Conservation (phyloP, 1,140 invertebrate genomes). For the Halictus rubicundus region DNA sequence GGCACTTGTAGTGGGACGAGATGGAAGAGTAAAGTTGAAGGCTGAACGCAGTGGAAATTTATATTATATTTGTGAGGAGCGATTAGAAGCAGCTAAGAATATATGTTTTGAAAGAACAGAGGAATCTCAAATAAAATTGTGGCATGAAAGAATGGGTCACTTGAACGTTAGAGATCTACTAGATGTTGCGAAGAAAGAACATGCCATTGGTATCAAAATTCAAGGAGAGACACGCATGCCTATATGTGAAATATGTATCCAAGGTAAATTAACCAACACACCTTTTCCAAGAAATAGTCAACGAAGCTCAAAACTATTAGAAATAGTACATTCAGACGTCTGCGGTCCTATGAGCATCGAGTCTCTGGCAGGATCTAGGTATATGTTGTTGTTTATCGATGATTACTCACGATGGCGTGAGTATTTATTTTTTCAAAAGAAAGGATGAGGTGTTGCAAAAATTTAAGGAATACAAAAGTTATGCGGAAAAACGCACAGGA, state of each 20-base stretch:
- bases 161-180: neutral
- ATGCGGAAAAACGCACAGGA: neutral
- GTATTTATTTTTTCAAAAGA: conserved; percentile 68
- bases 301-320: conserved; percentile 29
- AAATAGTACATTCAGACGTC: conserved; percentile 64
- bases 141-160: neutral
- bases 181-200: neutral
- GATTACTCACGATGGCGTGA: conserved; percentile 64
- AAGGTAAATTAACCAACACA: neutral
- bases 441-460: conserved; percentile 67
- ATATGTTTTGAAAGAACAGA: conserved; percentile 23
- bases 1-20: neutral
- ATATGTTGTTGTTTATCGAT: conserved; percentile 71
- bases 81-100: neutral
- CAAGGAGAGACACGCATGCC: neutral
- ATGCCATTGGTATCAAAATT: neutral
- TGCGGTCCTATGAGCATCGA: conserved; percentile 56
- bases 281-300: neutral
- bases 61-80: conserved; percentile 6
- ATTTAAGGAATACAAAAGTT: conserved; percentile 64
- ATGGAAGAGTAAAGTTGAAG: conserved; percentile 1
- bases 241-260: neutral
- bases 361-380: conserved; percentile 62
- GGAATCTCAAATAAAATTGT: neutral
- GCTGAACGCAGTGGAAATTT: neutral